Evolutionary conservation across 1,140 invertebrate species (phyloP).

Genomic region (Drosophila serrata): DNA sequence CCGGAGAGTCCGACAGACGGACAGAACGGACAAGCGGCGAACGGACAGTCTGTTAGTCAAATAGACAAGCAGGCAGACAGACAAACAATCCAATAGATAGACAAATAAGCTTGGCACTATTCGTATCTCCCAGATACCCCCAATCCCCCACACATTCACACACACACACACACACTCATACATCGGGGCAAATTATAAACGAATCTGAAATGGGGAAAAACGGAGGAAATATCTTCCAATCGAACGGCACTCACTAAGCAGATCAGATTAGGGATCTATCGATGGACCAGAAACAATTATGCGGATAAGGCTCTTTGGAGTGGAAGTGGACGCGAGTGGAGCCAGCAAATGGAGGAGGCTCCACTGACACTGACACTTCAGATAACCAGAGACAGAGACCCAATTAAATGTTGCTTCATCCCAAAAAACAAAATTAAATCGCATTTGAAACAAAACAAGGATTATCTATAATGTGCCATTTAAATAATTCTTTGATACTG

Average conservation of each 20-base stretch:
- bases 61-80: slow-evolving; percentile 56
- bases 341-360: slow-evolving; percentile 17
- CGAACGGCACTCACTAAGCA: slow-evolving; percentile 55
- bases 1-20: slow-evolving; percentile 20
- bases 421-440: slow-evolving; percentile 6
- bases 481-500: neutral
- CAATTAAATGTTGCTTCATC: slow-evolving; percentile 34
- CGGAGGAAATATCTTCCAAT: slow-evolving; percentile 44
- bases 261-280: slow-evolving; percentile 56
- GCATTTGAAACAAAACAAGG: slow-evolving; percentile 6
- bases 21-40: slow-evolving; percentile 37
- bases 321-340: slow-evolving; percentile 28
- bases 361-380: slow-evolving; percentile 41
- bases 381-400: slow-evolving; percentile 22
- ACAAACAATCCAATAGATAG: slow-evolving; percentile 73
- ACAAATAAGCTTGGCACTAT: slow-evolving; percentile 72
- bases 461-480: slow-evolving; percentile 13
- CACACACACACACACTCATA: neutral
- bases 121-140: slow-evolving; percentile 67
- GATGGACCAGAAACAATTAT: slow-evolving; percentile 53
- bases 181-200: slow-evolving; percentile 40
- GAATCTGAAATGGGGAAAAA: slow-evolving; percentile 29
- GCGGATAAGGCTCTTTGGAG: slow-evolving; percentile 40
- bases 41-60: slow-evolving; percentile 58
- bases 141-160: slow-evolving; percentile 1